Evolutionary conservation across 1,140 invertebrate genomes (phyloP), one percentile per base, ranked within the genome.

Genomic region (Meteorus sp.): DNA sequence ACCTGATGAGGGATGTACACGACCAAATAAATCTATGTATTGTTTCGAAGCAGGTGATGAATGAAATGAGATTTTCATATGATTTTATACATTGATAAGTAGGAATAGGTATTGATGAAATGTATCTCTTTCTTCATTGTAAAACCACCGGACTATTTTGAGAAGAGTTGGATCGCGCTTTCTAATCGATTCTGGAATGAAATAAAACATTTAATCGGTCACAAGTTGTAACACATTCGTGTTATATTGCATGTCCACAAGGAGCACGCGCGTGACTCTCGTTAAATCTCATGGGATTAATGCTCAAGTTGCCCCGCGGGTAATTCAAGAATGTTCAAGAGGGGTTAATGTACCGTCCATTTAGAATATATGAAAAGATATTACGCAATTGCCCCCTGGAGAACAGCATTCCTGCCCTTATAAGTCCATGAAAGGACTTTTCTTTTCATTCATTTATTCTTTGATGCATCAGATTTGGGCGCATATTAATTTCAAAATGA

Each of bases 1-100:
- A 58, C 93, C 94, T 3, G 93, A 95, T 75, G 91, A 94, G 80
- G 93, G 93, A n/a, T 96, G 93, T 76, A 94, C 92, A 2, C 79
- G 93, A 45, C 90, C 91, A 1, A 93, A 93, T 72, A 83, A 86
- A 65, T 90, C 88, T 45, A 91, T 95, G 86, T 95, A 88, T 73
- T 96, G 94, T 72, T 96, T 96, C 71, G 93, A 95, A 84, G 90
- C 89, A 65, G 90, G 89, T 89, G n/a, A n/a, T n/a, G n/a, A n/a
- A 78, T 79, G 74, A 47, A 39, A n/a, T 62, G 37, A 43, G 20
- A 35, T 57, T 33, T 37, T 44, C 37, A 27, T 44, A 31, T 27
- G 7, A 23, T 29, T 23, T 2, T 23, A 25, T n/a, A 23, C 11
- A 1, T 1, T 25, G 25, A 13, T 3, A 11, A 23, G n/a, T 23